These are phyloP conservation scores for Tridacna crocea DNA, from an alignment of 2,888 invertebrate genomes.

Conservation along the genomic window DNA sequence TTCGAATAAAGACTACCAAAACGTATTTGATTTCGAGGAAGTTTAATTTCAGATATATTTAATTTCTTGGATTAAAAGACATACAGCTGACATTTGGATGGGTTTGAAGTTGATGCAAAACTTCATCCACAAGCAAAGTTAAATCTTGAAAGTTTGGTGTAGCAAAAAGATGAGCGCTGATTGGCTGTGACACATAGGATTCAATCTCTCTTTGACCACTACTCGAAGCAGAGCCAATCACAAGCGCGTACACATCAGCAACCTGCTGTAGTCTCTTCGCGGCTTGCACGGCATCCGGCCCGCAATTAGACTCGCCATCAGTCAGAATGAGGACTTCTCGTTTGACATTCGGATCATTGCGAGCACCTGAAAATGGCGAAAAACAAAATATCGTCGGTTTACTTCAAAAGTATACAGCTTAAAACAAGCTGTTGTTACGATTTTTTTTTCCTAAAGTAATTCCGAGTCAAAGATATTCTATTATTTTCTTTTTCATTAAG, in stretches of 20 bases:
- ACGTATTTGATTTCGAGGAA: not conserved
- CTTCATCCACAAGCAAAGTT: not conserved
- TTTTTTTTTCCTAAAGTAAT: too few relatives aligned
- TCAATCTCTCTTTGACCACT: not conserved
- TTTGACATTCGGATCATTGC: conserved; percentile 15
- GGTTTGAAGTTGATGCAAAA: not conserved
- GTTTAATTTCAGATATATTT: not conserved
- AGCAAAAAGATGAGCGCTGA: conserved; percentile 8
- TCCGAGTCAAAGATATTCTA: too few relatives aligned
- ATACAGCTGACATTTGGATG: conserved; percentile 9
- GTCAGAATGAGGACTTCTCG: conserved; percentile 24
- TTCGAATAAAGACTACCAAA: not conserved
- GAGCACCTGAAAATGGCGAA: not conserved
- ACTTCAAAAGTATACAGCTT: too few relatives aligned
- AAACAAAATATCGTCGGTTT: not conserved
- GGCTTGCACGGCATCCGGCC: not conserved
- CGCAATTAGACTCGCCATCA: conserved; percentile 18
- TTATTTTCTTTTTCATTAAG: too few relatives aligned
- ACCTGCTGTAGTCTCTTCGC: conserved; percentile 3
- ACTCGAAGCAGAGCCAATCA: not conserved
- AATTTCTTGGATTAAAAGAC: not conserved
- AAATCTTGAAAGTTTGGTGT: conserved; percentile 1
- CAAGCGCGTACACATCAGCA: conserved; percentile 18
- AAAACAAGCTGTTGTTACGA: too few relatives aligned
- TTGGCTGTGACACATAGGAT: conserved; percentile 5